Conservation (phyloP, 2,888 invertebrate genomes). For the Horisme vitalbata region DNA sequence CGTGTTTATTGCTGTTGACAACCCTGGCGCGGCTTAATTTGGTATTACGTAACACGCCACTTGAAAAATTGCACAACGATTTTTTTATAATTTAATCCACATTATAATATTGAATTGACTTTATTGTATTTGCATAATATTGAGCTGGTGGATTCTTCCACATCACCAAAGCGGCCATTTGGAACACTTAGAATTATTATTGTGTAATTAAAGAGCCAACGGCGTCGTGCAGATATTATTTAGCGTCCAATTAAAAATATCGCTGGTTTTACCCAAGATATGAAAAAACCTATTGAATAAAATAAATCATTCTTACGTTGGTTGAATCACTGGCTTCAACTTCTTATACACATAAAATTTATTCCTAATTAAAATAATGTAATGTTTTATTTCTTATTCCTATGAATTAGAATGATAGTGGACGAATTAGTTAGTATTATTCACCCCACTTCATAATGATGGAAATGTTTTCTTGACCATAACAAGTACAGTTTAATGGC, state of each 20-base stretch:
- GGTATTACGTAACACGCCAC: constrained; percentile 36
- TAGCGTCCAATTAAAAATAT: constrained; percentile 1
- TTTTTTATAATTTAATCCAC: constrained; percentile 10
- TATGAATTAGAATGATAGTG: too few species aligned
- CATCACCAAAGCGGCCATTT: background rate
- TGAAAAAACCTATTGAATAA: background rate
- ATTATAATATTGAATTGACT: constrained; percentile 5
- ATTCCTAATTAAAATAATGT: too few species aligned
- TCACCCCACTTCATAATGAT: too few species aligned
- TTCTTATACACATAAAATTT: too few species aligned
- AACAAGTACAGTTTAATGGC: too few species aligned
- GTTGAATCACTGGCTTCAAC: too few species aligned
- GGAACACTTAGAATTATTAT: constrained; percentile 12
- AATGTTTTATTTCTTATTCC: too few species aligned
- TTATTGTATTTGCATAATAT: constrained; percentile 11
- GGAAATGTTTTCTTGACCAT: too few species aligned
- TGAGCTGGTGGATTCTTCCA: background rate
- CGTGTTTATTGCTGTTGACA: constrained; percentile 46
- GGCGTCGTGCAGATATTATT: constrained; percentile 4
- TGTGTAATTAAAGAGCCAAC: background rate
- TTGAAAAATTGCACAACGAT: constrained; percentile 22
- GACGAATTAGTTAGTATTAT: too few species aligned
- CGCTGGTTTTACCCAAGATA: constrained; percentile 2
- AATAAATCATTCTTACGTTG: too few species aligned
- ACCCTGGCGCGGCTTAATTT: constrained; percentile 37